phyloP scores from a whole-genome alignment of 37 sponge, comb jelly and placozoan species.

The Mnemiopsis leidyi region DNA sequence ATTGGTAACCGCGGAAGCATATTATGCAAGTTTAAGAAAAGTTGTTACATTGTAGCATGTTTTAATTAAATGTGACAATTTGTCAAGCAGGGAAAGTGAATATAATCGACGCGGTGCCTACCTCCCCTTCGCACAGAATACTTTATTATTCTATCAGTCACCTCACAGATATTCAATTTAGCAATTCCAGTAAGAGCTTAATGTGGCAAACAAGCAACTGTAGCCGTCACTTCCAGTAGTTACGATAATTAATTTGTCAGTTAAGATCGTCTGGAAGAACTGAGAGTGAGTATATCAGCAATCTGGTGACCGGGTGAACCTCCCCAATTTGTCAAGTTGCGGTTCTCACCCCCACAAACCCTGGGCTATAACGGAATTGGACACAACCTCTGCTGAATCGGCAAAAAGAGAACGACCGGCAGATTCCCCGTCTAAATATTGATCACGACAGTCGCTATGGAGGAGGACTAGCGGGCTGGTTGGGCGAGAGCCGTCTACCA shows the following conservation, averaged over 20 bases:
- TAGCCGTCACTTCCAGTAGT: neutral
- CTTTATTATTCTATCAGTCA: neutral
- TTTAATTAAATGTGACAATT: conserved; percentile 53
- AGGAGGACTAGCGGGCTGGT: neutral
- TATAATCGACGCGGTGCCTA: conserved; percentile 3
- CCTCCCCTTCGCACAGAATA: neutral
- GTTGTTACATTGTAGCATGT: conserved; percentile 31
- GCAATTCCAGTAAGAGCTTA: neutral
- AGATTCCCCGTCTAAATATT: neutral
- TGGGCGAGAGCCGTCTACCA: neutral
- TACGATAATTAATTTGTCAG: neutral
- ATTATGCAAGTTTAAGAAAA: neutral
- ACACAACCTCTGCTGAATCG: neutral
- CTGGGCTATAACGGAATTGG: neutral
- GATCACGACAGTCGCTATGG: neutral
- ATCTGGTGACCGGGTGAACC: neutral
- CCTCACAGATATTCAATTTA: neutral
- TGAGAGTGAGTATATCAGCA: neutral
- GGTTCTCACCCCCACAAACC: neutral
- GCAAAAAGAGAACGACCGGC: neutral
- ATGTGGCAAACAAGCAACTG: neutral
- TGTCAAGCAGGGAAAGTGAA: conserved; percentile 55
- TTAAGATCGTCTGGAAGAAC: neutral
- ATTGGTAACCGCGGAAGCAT: neutral
- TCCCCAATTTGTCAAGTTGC: neutral